phyloP scores from a whole-genome alignment of 1,140 invertebrate genomes.

The Argopecten irradians region DNA sequence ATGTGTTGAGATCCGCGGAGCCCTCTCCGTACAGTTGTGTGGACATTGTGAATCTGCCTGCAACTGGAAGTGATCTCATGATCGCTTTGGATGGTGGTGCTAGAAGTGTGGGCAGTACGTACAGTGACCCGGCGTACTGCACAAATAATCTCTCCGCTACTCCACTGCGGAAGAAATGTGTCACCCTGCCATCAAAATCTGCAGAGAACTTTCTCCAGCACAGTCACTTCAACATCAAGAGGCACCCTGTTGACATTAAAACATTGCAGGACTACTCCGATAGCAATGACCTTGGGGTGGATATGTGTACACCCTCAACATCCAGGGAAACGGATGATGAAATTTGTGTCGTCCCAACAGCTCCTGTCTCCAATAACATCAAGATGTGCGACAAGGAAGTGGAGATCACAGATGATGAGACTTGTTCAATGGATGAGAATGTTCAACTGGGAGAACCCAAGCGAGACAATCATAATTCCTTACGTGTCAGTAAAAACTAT shows the following conservation, averaged over 20 bases:
- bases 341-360: not conserved
- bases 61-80: constrained; percentile 25
- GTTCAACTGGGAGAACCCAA: not conserved
- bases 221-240: constrained; percentile 11
- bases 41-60: constrained; percentile 37
- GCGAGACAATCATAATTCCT: not conserved
- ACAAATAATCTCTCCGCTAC: constrained; percentile 44
- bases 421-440: not conserved
- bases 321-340: not conserved
- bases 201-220: not conserved
- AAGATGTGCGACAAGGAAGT: not conserved
- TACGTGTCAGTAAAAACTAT: not conserved
- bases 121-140: constrained; percentile 35
- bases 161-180: not conserved
- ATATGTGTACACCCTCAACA: not conserved
- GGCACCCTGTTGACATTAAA: not conserved
- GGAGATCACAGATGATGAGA: not conserved
- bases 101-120: constrained; percentile 30
- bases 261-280: constrained; percentile 7
- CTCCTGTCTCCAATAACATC: not conserved
- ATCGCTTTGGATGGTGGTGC: not conserved
- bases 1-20: not conserved
- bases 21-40: constrained; percentile 45
- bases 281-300: not conserved
- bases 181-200: not conserved